phyloP scores from a whole-genome alignment of 2,888 invertebrate species.

The Metalampra italica region DNA sequence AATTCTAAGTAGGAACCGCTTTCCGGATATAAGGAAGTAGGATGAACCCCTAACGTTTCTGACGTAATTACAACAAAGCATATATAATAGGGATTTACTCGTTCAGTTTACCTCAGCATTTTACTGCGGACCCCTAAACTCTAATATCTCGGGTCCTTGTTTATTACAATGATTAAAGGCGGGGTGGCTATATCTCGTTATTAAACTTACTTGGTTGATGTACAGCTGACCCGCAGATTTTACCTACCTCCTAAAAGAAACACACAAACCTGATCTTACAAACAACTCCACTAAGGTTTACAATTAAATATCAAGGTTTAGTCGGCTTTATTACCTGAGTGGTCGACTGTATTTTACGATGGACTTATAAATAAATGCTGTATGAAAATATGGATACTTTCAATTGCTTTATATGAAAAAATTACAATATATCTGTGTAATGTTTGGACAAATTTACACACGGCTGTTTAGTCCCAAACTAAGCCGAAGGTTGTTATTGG shows the following conservation, averaged over 20 bases:
- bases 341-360: too few relatives aligned
- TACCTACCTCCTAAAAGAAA: neutral
- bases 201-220: conserved; percentile 5
- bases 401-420: too few relatives aligned
- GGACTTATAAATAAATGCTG: too few relatives aligned
- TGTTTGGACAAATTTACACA: too few relatives aligned
- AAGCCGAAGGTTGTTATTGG: too few relatives aligned
- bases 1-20: neutral
- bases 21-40: conserved; percentile 6
- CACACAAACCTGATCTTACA: neutral
- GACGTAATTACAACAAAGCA: conserved; percentile 9
- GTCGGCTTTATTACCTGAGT: too few relatives aligned
- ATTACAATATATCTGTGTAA: too few relatives aligned
- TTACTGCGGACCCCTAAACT: conserved; percentile 9
- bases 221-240: neutral
- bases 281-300: neutral
- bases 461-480: too few relatives aligned
- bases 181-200: conserved; percentile 3
- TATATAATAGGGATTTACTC: conserved; percentile 11
- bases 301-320: neutral
- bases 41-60: conserved; percentile 11
- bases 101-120: conserved; percentile 9
- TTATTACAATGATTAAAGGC: conserved; percentile 13
- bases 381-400: too few relatives aligned
- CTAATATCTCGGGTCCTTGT: conserved; percentile 9